phyloP scores from a whole-genome alignment of 2,797 vertebrate genomes.

The Acanthis flammea region DNA sequence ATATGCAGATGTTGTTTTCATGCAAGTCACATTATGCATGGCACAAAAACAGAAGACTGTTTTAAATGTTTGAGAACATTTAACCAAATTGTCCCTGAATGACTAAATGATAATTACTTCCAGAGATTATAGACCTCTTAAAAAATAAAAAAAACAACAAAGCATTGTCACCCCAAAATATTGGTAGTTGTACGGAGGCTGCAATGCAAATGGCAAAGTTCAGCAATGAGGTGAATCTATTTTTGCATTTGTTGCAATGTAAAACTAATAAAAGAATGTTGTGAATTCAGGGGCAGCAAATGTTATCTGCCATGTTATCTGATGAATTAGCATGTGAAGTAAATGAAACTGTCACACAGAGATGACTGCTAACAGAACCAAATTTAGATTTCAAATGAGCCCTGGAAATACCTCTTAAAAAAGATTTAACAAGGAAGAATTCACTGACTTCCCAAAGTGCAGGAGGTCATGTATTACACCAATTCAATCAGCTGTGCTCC shows the following conservation, averaged over 20 bases:
- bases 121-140: not conserved
- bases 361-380: conserved; percentile 17
- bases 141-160: not conserved
- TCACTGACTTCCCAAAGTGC: conserved; percentile 2
- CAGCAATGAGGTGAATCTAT: not conserved
- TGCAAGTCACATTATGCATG: not conserved
- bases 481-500: conserved; percentile 31
- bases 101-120: not conserved
- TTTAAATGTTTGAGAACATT: not conserved
- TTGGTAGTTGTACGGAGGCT: not conserved
- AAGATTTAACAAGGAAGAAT: conserved; percentile 14
- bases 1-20: not conserved
- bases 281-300: not conserved
- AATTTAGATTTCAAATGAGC: conserved; percentile 51
- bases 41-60: not conserved
- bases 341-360: conserved; percentile 45
- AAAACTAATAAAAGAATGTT: conserved; percentile 13
- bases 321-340: conserved; percentile 24
- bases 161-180: not conserved
- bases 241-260: not conserved
- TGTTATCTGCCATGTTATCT: not conserved
- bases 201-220: not conserved
- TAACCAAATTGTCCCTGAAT: not conserved
- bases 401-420: conserved; percentile 17
- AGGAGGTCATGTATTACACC: conserved; percentile 23